Evolutionary conservation across 2,888 invertebrate species (phyloP), one percentile per base, ranked within the genome.

Genomic region (Auanema sp.): DNA sequence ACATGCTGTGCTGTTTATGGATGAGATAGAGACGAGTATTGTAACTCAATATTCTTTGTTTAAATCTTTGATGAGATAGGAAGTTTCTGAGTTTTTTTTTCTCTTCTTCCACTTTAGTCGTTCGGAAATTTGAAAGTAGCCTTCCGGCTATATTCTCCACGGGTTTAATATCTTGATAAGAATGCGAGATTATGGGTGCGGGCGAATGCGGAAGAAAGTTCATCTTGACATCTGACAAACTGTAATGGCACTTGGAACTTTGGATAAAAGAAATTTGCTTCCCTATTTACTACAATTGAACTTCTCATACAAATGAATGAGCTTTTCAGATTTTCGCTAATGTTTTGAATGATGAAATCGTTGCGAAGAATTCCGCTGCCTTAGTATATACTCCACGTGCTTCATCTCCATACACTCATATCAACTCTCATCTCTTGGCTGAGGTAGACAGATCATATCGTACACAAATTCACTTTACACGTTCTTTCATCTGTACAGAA

Each of bases 351-450:
- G 41, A 60, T 3, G 60, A 66, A 24, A 51, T 58, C 11, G 54
- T 76, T 21, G 59, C 71, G 18, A 55, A 58, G 50, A 64, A 68
- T 64, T 60, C 68, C 14, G 72, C 77, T 1, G 69, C 75, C 52
- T 72, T 72, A 55, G 65, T 74, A 47, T 79, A 72, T 65, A 78
- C 76, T 25, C 79, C 79, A 18, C 72, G 79, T 18, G 42, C 49
- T 25, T 21, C 66, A 3, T 76, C 72, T 12, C 76, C 75, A 50
- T 75, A 66, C 62, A 59, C 70, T 14, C 76, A 79, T 62, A 60
- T 80, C 52, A 74, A 80, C 55, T 65, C 76, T 21, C 78, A 80
- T 55, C 47, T 62, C 8, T 63, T 80, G 42, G 76, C 79, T 16
- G 71, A 78, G 67, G 72, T 70, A 43, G 56, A 55, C 49, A 61